A percentile compares a stretch with the other conserved stretches of the same genome.
These are phyloP conservation scores for Matsumyia berberina DNA, from an alignment of 2,888 invertebrate genomes.

Conservation along the genomic window DNA sequence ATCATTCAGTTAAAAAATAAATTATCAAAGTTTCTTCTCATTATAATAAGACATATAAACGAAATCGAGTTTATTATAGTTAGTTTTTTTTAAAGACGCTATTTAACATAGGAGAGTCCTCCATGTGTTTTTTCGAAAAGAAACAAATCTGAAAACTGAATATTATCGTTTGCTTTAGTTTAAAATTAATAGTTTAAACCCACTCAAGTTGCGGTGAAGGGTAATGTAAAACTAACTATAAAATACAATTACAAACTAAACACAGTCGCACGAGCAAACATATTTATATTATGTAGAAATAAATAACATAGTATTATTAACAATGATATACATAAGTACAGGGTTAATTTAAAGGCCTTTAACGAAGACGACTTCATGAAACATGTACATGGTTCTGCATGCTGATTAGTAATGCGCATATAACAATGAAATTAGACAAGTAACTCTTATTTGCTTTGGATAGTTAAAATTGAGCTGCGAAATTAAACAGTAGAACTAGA, in stretches of 20 bases:
- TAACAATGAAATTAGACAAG: slow-evolving; percentile 33
- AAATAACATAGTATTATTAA: slow-evolving; percentile 68
- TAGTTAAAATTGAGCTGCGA: slow-evolving; percentile 36
- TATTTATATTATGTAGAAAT: slow-evolving; percentile 48
- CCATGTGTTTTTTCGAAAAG: no score
- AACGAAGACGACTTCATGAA: slow-evolving; percentile 32
- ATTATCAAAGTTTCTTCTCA: slow-evolving; percentile 15
- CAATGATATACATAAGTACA: slow-evolving; percentile 66
- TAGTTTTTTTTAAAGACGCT: no score
- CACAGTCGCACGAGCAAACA: slow-evolving; percentile 50
- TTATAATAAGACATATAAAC: no score
- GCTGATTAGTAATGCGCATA: slow-evolving; percentile 55
- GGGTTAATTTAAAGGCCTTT: slow-evolving; percentile 27
- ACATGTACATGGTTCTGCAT: slow-evolving; percentile 19
- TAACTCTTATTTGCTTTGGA: slow-evolving; percentile 28
- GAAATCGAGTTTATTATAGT: no score
- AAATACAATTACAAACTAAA: slow-evolving; percentile 48
- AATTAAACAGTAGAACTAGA: slow-evolving; percentile 54
- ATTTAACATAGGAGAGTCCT: no score
- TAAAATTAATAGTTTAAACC: slow-evolving; percentile 47
- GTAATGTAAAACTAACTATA: slow-evolving; percentile 56
- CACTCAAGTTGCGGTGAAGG: slow-evolving; percentile 60
- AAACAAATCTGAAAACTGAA: slow-evolving; percentile 33
- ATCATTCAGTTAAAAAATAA: slow-evolving; percentile 16
- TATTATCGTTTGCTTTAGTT: slow-evolving; percentile 56